phyloP scores from a whole-genome alignment of 1,140 invertebrate species.

The Drosophila santomea region DNA sequence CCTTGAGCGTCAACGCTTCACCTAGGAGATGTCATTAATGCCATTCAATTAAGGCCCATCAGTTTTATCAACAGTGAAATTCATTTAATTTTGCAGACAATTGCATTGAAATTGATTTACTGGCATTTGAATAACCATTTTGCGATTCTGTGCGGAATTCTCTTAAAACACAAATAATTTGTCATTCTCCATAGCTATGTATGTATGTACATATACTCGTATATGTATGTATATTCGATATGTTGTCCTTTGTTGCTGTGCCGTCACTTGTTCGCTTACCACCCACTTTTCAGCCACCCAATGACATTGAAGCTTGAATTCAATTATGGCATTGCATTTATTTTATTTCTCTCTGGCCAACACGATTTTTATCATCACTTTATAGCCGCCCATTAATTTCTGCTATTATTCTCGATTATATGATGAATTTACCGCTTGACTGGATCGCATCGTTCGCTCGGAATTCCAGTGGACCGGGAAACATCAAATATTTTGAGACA shows the following conservation, averaged over 20 bases:
- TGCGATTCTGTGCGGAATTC: constrained; percentile 8
- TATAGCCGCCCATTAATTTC: constrained; percentile 56
- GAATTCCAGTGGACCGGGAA: not conserved
- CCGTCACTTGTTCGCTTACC: not conserved
- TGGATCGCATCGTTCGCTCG: constrained; percentile 6
- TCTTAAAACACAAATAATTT: constrained; percentile 47
- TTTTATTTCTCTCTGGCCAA: constrained; percentile 17
- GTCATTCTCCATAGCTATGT: constrained; percentile 11
- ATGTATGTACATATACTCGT: no score
- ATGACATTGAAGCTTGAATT: constrained; percentile 41
- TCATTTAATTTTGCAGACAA: constrained; percentile 35
- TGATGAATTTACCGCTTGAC: constrained; percentile 32
- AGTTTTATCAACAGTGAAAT: constrained; percentile 16
- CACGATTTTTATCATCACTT: constrained; percentile 53
- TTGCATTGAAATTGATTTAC: constrained; percentile 29
- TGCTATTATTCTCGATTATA: constrained; percentile 42
- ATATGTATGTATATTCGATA: not conserved
- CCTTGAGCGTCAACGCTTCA: not conserved
- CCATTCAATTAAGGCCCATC: constrained; percentile 13
- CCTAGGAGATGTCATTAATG: constrained; percentile 1
- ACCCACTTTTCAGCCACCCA: not conserved
- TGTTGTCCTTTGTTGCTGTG: constrained; percentile 14
- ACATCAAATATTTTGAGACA: constrained; percentile 13
- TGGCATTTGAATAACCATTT: constrained; percentile 26
- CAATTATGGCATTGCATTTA: constrained; percentile 39